These are phyloP conservation scores for Leucoraja ocellata DNA, from an alignment of 2,797 vertebrate species.

Conservation along the genomic window DNA sequence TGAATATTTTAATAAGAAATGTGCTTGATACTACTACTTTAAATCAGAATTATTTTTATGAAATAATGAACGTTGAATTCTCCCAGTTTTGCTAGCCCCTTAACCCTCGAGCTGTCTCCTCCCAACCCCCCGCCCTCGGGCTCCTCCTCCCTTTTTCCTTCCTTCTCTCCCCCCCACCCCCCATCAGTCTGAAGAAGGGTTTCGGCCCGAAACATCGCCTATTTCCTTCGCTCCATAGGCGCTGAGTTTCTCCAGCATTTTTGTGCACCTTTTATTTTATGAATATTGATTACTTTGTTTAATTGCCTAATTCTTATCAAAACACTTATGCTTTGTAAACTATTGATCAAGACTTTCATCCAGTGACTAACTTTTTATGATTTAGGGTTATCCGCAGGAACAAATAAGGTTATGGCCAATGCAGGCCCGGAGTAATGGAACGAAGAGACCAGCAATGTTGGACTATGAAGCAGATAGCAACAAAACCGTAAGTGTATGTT, in stretches of 20 bases:
- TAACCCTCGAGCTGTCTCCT: too few species aligned
- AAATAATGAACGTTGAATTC: too few species aligned
- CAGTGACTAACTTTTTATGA: background rate
- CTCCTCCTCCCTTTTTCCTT: too few species aligned
- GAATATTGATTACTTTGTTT: background rate
- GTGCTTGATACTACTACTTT: background rate
- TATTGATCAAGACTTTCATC: background rate
- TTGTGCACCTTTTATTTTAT: background rate
- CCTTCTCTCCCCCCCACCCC: too few species aligned
- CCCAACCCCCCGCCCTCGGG: too few species aligned
- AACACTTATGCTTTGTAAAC: background rate
- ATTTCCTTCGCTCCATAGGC: too few species aligned
- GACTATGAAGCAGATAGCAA: constrained; percentile 96
- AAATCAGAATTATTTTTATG: background rate
- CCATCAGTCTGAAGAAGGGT: too few species aligned
- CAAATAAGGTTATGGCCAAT: constrained; percentile 98
- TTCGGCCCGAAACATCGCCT: too few species aligned
- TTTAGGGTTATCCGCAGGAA: constrained; percentile 94
- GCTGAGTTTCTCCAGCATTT: too few species aligned
- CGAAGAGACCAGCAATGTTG: constrained; percentile 93
- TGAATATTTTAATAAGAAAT: constrained; percentile 54
- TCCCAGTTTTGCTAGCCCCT: too few species aligned
- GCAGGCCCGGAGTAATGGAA: constrained; percentile 97
- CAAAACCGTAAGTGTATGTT: constrained; percentile 73
- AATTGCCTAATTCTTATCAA: background rate